These are phyloP conservation scores for Ophioninae sp. DNA, from an alignment of 2,888 invertebrate genomes.

Conservation along the genomic window DNA sequence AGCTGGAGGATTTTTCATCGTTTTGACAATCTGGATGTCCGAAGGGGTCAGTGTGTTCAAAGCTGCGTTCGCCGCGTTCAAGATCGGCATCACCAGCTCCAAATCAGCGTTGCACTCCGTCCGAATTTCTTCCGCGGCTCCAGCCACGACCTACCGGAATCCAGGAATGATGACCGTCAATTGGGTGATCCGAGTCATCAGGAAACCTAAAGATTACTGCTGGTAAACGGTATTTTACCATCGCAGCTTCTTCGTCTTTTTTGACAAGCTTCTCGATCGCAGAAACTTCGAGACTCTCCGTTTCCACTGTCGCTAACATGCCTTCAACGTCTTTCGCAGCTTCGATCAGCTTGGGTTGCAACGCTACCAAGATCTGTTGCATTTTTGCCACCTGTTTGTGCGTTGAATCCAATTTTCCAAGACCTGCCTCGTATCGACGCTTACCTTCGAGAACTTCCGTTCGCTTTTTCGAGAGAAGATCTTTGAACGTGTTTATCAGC, in stretches of 20 bases:
- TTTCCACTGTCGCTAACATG: constrained; percentile 92
- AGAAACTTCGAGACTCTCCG: constrained; percentile 92
- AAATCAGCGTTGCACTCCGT: constrained; percentile 96
- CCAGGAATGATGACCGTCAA: too few relatives aligned
- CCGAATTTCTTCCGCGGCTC: constrained; percentile 90
- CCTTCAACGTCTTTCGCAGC: constrained; percentile 94
- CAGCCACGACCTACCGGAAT: constrained; percentile 73
- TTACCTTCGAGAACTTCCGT: constrained; percentile 86
- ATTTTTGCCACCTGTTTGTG: constrained; percentile 91
- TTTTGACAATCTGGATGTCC: constrained; percentile 96
- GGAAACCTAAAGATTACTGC: neutral
- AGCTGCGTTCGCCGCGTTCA: constrained; percentile 93
- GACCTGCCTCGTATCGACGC: constrained; percentile 91
- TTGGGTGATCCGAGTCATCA: neutral
- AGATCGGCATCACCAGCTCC: constrained; percentile 94
- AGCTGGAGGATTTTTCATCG: constrained; percentile 97
- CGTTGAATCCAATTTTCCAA: constrained; percentile 92
- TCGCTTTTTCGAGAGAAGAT: constrained; percentile 89
- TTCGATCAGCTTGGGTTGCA: constrained; percentile 93
- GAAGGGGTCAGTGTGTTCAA: constrained; percentile 95
- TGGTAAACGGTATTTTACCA: constrained; percentile 67
- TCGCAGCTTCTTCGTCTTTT: constrained; percentile 90
- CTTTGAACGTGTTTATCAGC: constrained; percentile 94
- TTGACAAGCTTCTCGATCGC: constrained; percentile 91
- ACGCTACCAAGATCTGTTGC: constrained; percentile 90